Percentiles rank a stretch among this genome's conserved stretches.
Evolutionary conservation across 2,797 vertebrate genomes (phyloP).

Genomic region (Synaphobranchus kaupii): DNA sequence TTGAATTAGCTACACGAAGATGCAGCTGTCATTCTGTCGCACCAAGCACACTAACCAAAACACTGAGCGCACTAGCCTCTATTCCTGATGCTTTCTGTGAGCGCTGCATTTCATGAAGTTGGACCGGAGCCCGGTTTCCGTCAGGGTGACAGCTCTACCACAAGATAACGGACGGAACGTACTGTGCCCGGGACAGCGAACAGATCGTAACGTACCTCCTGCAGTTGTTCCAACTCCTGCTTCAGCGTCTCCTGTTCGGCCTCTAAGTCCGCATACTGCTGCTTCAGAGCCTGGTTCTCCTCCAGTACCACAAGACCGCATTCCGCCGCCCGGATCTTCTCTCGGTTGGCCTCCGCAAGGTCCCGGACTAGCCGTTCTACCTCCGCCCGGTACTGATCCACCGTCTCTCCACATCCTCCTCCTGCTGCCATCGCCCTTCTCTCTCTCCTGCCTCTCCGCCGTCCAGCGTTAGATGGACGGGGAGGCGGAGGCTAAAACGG

Average conservation of each 20-base stretch:
- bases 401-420: slow-evolving; percentile 75
- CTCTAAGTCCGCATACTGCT: slow-evolving; percentile 81
- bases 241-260: slow-evolving; percentile 78
- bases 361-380: slow-evolving; percentile 75
- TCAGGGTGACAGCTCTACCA: background rate
- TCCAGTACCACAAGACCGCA: slow-evolving; percentile 82
- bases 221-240: slow-evolving; percentile 91
- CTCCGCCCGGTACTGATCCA: slow-evolving; percentile 83
- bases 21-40: background rate
- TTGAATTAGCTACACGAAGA: background rate
- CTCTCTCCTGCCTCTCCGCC: slow-evolving; percentile 44
- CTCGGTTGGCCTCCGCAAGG: slow-evolving; percentile 78
- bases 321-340: slow-evolving; percentile 82
- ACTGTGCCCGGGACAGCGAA: slow-evolving; percentile 68
- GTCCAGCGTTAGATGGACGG: slow-evolving; percentile 59
- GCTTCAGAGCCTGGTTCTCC: slow-evolving; percentile 80
- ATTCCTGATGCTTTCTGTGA: background rate
- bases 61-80: background rate
- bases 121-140: background rate
- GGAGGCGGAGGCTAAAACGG: slow-evolving; percentile 60
- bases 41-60: background rate
- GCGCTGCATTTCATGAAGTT: slow-evolving; percentile 8
- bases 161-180: background rate
- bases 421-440: slow-evolving; percentile 85
- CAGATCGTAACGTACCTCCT: slow-evolving; percentile 78